A percentile compares a stretch with the other conserved stretches of the same genome.
These are phyloP conservation scores for Axis porcinus DNA, from an alignment of 2,113 vertebrate species.

Conservation along the genomic window DNA sequence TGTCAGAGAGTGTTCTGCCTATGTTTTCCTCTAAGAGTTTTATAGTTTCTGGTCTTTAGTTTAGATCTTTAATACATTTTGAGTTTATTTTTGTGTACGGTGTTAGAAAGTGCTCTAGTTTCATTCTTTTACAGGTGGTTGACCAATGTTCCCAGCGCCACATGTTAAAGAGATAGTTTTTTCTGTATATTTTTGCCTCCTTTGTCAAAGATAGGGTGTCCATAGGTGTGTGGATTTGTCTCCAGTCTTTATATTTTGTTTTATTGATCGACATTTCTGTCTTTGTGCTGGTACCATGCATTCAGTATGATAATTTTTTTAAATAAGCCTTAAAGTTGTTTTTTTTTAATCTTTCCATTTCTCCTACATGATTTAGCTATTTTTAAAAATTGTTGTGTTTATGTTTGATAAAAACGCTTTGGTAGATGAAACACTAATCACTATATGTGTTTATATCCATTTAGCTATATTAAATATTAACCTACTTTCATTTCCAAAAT, in stretches of 20 bases:
- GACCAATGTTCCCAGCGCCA: neutral
- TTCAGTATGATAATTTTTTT: neutral
- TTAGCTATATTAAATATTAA: constrained; percentile 54
- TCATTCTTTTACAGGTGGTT: neutral
- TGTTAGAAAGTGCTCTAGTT: neutral
- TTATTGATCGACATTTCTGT: neutral
- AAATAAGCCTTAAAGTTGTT: neutral
- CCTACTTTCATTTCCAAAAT: constrained; percentile 60
- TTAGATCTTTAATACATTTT: neutral
- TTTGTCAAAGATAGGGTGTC: neutral
- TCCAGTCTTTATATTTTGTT: neutral
- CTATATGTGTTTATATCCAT: constrained; percentile 36
- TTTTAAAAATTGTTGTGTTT: constrained; percentile 37
- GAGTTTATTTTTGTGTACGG: neutral
- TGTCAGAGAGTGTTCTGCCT: neutral
- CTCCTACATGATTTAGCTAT: neutral
- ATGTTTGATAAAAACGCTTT: constrained; percentile 13
- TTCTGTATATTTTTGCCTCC: neutral
- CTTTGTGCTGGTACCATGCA: neutral
- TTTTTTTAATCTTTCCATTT: neutral
- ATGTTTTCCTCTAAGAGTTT: neutral
- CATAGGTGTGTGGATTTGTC: neutral
- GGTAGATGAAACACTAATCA: constrained; percentile 22
- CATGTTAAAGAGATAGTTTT: neutral
- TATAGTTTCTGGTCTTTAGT: neutral